Conservation (phyloP, 2,888 invertebrate species). For the Archaeoteleia sp. region DNA sequence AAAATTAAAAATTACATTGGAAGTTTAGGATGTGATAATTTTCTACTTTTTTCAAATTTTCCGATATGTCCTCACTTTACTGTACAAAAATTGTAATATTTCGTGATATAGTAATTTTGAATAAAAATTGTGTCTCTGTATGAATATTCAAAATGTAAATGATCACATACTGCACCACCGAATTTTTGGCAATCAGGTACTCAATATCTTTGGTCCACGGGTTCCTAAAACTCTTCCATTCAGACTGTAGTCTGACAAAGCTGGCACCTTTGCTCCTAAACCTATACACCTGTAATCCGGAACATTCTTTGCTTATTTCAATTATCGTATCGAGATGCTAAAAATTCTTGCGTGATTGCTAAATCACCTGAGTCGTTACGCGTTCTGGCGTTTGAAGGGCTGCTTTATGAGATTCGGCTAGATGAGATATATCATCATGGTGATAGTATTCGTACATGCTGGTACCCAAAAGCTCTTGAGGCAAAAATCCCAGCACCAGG, state of each 20-base stretch:
- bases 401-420: conserved; percentile 89
- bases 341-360: not conserved
- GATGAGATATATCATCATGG: conserved; percentile 84
- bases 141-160: too few species aligned
- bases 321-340: not conserved
- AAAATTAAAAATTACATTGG: too few species aligned
- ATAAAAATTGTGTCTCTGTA: too few species aligned
- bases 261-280: conserved; percentile 88
- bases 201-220: conserved; percentile 98
- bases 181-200: conserved; percentile 91
- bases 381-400: conserved; percentile 81
- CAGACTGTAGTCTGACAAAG: conserved; percentile 85
- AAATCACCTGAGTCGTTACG: conserved; percentile 78
- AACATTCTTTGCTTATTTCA: not conserved
- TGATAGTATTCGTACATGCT: conserved; percentile 95
- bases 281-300: conserved; percentile 78
- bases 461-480: conserved; percentile 93
- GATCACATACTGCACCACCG: conserved; percentile 83
- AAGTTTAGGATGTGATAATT: too few species aligned
- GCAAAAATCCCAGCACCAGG: conserved; percentile 90
- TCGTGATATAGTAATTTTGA: too few species aligned
- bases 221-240: conserved; percentile 92
- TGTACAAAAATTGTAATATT: too few species aligned
- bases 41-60: too few species aligned
- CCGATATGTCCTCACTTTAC: too few species aligned